Base-by-base conservation (phyloP, 2,888 invertebrate genomes). In the Lochmaea crataegi region DNA sequence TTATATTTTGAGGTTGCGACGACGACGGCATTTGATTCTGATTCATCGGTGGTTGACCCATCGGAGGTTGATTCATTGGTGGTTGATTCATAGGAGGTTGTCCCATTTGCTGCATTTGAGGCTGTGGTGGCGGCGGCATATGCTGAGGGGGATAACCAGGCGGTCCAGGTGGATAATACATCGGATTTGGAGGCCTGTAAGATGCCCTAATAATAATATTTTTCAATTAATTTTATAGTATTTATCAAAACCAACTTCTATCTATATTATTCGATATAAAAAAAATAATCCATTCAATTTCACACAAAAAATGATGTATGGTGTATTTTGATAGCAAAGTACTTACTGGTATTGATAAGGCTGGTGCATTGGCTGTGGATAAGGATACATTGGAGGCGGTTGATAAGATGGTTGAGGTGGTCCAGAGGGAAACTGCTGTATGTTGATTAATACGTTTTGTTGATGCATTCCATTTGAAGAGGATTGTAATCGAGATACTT, bases 361-460 rank as follows among this genome's bases (percentile, higher is more conserved):
- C 32, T 82, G 83, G 65, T 82, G 85, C 80, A 88, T 86, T 82
- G 89, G 87, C 63, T 82, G 81, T 22, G 83, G 82, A 72, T 81
- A 83, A 12, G 78, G 81, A 61, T 86, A 88, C 79, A 89, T 89
- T 38, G 88, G 84, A 26, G 88, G 89, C 2, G 87, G 87, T 14
- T 88, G 87, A 68, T 87, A 87, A 14, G 89, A 89, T 10, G 82
- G 83, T 68, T 82, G 85, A 22, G 83, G 84, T 41, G 86, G 85
- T 18, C 84, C 83, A 42, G 90, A 90, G 6, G 91, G 91, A 79
- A 90, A 91, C 64, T 91, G 91, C 81, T 91, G 91, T 42, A 91
- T 91, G 79, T 91, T 91, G 65, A 91, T 91, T 86, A 91, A 88
- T 2, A 91, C 91, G 81, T 91, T 91, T 81, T 91, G 91, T 80